phyloP scores from a whole-genome alignment of 2,888 invertebrate genomes.

The Agriopis leucophaearia region DNA sequence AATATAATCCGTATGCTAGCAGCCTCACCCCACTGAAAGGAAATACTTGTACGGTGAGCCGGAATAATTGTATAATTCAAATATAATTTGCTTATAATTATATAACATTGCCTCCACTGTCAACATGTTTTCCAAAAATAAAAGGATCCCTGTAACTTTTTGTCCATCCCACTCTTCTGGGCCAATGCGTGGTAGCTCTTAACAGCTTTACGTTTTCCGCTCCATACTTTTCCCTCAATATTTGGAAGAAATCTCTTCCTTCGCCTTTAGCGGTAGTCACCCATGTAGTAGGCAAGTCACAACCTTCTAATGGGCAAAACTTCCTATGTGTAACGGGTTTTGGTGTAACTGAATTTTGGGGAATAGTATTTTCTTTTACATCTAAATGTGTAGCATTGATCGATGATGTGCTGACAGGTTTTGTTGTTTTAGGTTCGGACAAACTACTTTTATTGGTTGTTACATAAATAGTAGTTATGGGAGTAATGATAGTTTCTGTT shows the following conservation, averaged over 20 bases:
- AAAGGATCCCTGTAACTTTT: conserved; percentile 46
- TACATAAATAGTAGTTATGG: conserved; percentile 15
- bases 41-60: too few relatives aligned
- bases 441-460: conserved; percentile 10
- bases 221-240: conserved; percentile 66
- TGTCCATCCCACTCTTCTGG: conserved; percentile 32
- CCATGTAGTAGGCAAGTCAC: conserved; percentile 70
- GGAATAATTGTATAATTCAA: neutral
- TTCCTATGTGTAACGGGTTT: neutral
- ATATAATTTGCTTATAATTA: neutral
- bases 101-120: conserved; percentile 18
- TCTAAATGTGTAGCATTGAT: conserved; percentile 16
- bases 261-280: conserved; percentile 73
- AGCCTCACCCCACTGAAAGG: too few relatives aligned
- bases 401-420: conserved; percentile 17
- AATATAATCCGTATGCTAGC: too few relatives aligned
- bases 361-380: conserved; percentile 24
- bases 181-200: conserved; percentile 66
- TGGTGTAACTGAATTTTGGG: conserved; percentile 15
- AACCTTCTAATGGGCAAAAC: conserved; percentile 47
- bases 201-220: conserved; percentile 56
- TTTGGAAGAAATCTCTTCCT: conserved; percentile 72
- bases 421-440: conserved; percentile 13
- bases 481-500: neutral
- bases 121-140: conserved; percentile 53